Base-by-base conservation (phyloP, 2,888 invertebrate species). In the Nebria salina region DNA sequence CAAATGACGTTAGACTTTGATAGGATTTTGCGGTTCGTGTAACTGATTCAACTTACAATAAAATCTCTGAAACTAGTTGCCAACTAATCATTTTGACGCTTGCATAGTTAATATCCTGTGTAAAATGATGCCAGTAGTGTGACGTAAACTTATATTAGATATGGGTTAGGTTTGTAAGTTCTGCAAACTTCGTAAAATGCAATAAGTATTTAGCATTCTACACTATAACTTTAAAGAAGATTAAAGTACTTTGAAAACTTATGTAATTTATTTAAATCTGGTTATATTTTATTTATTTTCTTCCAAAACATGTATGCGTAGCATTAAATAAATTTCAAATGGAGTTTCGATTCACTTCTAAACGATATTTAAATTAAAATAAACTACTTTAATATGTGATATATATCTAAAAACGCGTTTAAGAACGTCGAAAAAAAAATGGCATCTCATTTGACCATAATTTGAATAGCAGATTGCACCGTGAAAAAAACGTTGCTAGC, bases 101-200 rank as follows among this genome's bases (percentile, higher is more conserved):
- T 68, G 20, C 20, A 68, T 68, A 68, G 26, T 68, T 68, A 68
- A 68, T 68, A 25, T 25, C 54, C 54, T 54, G 54, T 54, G 13
- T 7, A 54, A 34, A 5, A 34, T 34, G 54, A 11, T 54, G 54
- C 54, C 7, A 54, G 34, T 54, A 54, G 11, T 54, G 13, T 54
- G 54, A 54, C 54, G 7, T 54, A 13, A 11, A 54, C 54, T 54
- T 54, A 8, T 54, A 54, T 13, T 54, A 54, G 54, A 54, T 54
- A 54, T 54, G 54, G 4, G 54, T 54, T 3, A 54, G 54, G 54
- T 8, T 54, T 7, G 54, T 54, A 54, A 54, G 54, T 54, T 54
- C 13, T 8, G 54, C 54, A 54, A 54, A 54, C 54, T 54, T 54
- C 13, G 7, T 13, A 54, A 54, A 54, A 54, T 54, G 54, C 54